phyloP scores from a whole-genome alignment of 2,797 vertebrate genomes.

The Brachymystax lenok region DNA sequence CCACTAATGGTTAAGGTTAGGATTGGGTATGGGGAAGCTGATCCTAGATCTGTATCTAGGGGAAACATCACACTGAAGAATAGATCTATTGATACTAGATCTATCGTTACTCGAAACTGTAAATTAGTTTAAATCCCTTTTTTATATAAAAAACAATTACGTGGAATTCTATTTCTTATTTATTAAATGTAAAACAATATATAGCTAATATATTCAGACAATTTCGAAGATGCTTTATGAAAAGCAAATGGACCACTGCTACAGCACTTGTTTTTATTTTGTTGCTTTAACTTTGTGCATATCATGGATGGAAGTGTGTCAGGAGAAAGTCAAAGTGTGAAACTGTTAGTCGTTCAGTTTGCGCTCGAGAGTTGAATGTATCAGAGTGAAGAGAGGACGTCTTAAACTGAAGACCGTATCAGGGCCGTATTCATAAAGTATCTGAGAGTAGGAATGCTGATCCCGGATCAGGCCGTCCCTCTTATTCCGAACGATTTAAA shows the following conservation, averaged over 20 bases:
- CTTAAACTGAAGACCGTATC: slow-evolving; percentile 17
- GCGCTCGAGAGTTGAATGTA: slow-evolving; percentile 30
- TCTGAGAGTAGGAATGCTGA: background rate
- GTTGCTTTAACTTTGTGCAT: slow-evolving; percentile 44
- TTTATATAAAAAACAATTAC: slow-evolving; percentile 48
- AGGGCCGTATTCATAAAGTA: background rate
- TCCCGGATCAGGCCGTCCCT: background rate
- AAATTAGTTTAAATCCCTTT: slow-evolving; percentile 44
- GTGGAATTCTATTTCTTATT: slow-evolving; percentile 56
- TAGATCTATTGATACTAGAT: background rate
- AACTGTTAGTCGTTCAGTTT: slow-evolving; percentile 14
- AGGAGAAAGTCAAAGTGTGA: slow-evolving; percentile 44
- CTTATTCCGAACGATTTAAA: background rate
- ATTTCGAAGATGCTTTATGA: slow-evolving; percentile 61
- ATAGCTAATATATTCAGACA: slow-evolving; percentile 59
- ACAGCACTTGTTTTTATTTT: slow-evolving; percentile 57
- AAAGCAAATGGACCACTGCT: slow-evolving; percentile 50
- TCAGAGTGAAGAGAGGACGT: slow-evolving; percentile 31
- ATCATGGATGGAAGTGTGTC: slow-evolving; percentile 52
- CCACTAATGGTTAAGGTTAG: background rate
- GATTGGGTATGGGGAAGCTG: background rate
- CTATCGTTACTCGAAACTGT: slow-evolving; percentile 35
- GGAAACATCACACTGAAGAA: slow-evolving; percentile 20
- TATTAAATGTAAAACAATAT: slow-evolving; percentile 61
- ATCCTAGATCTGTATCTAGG: background rate